Percentiles rank a stretch among this genome's conserved stretches.
phyloP scores from a whole-genome alignment of 2,888 invertebrate species.

The Hirtodrosophila cameraria region DNA sequence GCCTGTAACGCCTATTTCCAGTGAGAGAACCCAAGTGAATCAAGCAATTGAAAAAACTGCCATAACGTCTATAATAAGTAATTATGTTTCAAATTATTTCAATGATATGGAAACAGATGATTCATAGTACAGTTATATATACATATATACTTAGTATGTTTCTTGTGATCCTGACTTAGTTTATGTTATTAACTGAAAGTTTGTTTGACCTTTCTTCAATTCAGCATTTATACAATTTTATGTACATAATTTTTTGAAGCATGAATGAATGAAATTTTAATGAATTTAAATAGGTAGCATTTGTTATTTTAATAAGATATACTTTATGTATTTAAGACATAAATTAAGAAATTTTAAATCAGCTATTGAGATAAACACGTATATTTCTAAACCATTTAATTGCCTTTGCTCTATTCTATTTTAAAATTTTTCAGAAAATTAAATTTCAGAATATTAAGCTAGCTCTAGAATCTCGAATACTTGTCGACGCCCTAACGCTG shows the following conservation, averaged over 20 bases:
- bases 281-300: too few species aligned
- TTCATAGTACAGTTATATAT: background rate
- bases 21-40: background rate
- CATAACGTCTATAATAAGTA: conserved; percentile 40
- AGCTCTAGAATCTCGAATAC: background rate
- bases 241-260: too few species aligned
- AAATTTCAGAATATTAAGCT: background rate
- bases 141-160: background rate
- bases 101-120: conserved; percentile 13
- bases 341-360: too few species aligned
- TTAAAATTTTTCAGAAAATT: background rate
- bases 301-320: too few species aligned
- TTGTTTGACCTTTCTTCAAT: too few species aligned
- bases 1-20: background rate
- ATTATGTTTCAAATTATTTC: conserved; percentile 38
- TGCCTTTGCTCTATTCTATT: background rate
- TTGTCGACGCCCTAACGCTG: conserved; percentile 4
- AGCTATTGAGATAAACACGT: too few species aligned
- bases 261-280: too few species aligned
- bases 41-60: conserved; percentile 33
- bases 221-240: too few species aligned
- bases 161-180: too few species aligned
- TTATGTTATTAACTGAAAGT: too few species aligned
- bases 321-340: too few species aligned
- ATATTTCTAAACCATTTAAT: background rate